Percentiles rank a stretch among this genome's conserved stretches.
phyloP scores from a whole-genome alignment of 2,797 vertebrate genomes.

The Pipistrellus nathusii region DNA sequence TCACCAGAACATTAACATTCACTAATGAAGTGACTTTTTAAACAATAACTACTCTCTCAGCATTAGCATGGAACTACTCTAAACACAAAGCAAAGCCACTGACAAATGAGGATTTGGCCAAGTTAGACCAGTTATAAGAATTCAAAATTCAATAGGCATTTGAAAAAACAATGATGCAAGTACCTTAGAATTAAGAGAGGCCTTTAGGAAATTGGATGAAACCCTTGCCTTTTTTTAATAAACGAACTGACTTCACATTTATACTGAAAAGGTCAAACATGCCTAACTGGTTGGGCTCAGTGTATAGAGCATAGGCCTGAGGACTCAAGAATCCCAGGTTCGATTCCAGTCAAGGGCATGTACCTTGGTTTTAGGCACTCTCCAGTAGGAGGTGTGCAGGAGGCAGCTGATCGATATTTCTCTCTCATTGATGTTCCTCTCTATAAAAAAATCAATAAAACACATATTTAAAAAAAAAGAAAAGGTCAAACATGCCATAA shows the following conservation, averaged over 20 bases:
- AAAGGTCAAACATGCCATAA: conserved; percentile 49
- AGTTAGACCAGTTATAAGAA: conserved; percentile 26
- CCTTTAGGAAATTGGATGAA: conserved; percentile 30
- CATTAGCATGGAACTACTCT: not conserved
- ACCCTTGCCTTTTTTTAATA: conserved; percentile 4
- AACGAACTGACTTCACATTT: conserved; percentile 31
- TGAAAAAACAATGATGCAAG: conserved; percentile 29
- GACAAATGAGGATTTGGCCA: conserved; percentile 20
- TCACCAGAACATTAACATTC: conserved; percentile 27
- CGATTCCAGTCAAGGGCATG: too few species aligned
- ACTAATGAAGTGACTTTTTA: conserved; percentile 31
- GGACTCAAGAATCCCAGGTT: too few species aligned
- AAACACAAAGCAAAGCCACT: not conserved
- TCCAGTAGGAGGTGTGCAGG: too few species aligned
- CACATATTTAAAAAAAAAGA: not conserved
- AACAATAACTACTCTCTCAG: not conserved
- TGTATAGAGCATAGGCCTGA: too few species aligned
- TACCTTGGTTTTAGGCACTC: too few species aligned
- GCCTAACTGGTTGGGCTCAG: too few species aligned
- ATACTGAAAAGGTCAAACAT: not conserved
- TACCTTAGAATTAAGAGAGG: conserved; percentile 17
- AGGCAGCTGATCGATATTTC: too few species aligned
- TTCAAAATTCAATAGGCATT: not conserved
- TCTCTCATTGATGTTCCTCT: too few species aligned
- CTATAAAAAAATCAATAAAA: too few species aligned